Evolutionary conservation across 1,140 invertebrate genomes (phyloP), one percentile per base, ranked within the genome.

Genomic region (Battus philenor): DNA sequence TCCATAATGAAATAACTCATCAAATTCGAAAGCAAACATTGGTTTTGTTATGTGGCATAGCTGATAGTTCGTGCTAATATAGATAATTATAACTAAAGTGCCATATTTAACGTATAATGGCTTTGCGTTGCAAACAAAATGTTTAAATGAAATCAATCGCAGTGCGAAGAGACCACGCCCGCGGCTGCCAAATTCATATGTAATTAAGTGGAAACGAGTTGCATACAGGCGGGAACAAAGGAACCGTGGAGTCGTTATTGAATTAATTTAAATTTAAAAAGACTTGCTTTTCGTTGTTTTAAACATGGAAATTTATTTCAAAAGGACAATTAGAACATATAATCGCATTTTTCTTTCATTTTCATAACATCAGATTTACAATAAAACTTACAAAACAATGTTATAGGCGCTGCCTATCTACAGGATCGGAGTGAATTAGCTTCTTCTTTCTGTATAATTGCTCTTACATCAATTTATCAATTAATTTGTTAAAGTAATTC

Each of bases 161-260:
- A 39, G 33, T 43, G 50, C 22, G 30, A 47, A 53, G 38, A 32
- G 39, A 47, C 45, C 45, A 8, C 34, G 18, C 34, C 44, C 16
- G 17, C 39, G 38, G 44, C 36, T 39, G 36, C 32, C 47, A 44
- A 50, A 38, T 39, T 39, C 36, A 39, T 44, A 50, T 44, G 32
- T 47, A 47, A 53, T 53, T 53, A 47, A 43, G 50, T 46, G 38
- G 45, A 44, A 30, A 36, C 27, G 15, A 44, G 39, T 44, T 50
- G 24, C 36, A 39, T 26, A 12, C 36, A 39, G 7, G 6, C 22
- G 7, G 0, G 36, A 39, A 39, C 20, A 39, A 17, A 33, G 27
- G 27, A 41, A 6, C 10, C 8, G 4, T 44, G 5, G 47, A 44
- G 47, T 34, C 9, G 20, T 5, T 15, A 7, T 32, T 32, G 8